Base-by-base conservation (phyloP, 92 coral and sea anemone species). In the Umimayanthus kanabou region DNA sequence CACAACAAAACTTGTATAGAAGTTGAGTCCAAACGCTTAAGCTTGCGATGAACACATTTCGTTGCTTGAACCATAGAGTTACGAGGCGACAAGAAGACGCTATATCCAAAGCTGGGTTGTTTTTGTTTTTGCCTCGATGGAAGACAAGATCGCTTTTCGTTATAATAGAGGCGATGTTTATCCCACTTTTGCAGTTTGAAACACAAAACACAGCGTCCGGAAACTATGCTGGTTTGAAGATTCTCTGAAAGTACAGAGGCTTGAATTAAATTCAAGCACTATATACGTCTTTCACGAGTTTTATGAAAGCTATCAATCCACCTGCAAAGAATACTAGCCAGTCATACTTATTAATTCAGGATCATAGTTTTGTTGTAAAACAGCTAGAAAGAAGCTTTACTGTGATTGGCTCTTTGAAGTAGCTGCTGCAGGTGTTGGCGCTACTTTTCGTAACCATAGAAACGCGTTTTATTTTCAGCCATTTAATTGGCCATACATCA, bases 381-480 rank as follows among this genome's bases (percentile, higher is more conserved):
- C 16, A 43, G 66, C 67, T 33, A 30, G 22, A 83, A 83, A 47
- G 76, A 83, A 83, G n/a, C 85, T 69, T 86, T 80, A 28, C 72
- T 87, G 92, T 93, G 96, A 95, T 95, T 95, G 94, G 98, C 37
- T 86, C 55, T 77, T 81, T 79, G 67, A 80, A 26, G 76, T 73
- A 45, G 92, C 81, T 79, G 67, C 85, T 89, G 87, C 98, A 95
- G 98, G 98, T 95, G 98, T 88, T 91, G 57, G 81, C 78, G 90
- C 81, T 69, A 82, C 88, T 42, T 58, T 81, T 69, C 65, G 98
- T 91, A 49, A 66, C 93, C 88, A 87, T 88, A 88, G 94, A 40
- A 79, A 91, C 94, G 23, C 30, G 49, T 73, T 84, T 58, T 50
- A 11, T 66, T 74, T 91, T 79, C 79, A 20, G 76, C 45, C 57